phyloP scores from a whole-genome alignment of 2,888 invertebrate species.

The Netelia fuscicornis region DNA sequence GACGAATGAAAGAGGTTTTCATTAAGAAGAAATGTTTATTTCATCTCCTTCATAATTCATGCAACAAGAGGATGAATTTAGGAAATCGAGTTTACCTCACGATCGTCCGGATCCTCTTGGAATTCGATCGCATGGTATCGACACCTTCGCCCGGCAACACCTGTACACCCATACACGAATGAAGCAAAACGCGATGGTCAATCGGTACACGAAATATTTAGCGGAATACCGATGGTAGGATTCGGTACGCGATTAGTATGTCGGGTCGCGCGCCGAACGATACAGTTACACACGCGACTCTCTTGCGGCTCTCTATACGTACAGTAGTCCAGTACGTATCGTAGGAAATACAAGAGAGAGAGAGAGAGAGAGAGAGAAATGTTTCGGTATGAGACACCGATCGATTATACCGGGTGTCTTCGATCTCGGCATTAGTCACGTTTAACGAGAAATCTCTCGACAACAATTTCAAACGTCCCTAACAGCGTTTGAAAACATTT shows the following conservation, averaged over 20 bases:
- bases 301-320: constrained; percentile 31
- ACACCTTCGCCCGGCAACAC: not conserved
- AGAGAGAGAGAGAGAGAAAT: constrained; percentile 20
- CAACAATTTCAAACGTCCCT: not conserved
- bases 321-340: not conserved
- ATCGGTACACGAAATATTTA: constrained; percentile 68
- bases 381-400: constrained; percentile 5
- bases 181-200: not conserved
- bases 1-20: no score
- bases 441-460: not conserved
- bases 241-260: constrained; percentile 80
- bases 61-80: no score
- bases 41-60: not conserved
- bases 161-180: not conserved
- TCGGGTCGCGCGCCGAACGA: constrained; percentile 65
- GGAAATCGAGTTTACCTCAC: no score
- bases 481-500: not conserved
- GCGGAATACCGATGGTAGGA: constrained; percentile 72
- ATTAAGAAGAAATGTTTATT: not conserved
- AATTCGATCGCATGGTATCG: not conserved
- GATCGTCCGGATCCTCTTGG: not conserved
- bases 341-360: not conserved
- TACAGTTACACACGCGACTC: constrained; percentile 75
- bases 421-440: constrained; percentile 14
- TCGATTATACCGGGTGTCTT: constrained; percentile 32